Evolutionary conservation across 2,113 vertebrate genomes (phyloP).

Genomic region (Bothrops jararaca): DNA sequence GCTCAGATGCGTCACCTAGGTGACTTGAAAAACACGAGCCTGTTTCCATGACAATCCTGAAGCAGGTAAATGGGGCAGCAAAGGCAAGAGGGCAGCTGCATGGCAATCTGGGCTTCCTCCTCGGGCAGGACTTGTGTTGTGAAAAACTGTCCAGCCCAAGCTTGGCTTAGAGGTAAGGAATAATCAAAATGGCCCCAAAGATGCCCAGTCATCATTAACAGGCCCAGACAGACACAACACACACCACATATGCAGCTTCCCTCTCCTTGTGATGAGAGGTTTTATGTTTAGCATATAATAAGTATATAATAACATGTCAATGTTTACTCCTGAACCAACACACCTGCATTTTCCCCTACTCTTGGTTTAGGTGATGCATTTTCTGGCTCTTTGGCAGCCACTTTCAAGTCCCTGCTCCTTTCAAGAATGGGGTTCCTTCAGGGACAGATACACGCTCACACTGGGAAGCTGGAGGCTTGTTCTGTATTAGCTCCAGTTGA

Average conservation of each 20-base stretch:
- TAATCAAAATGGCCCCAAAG: not conserved
- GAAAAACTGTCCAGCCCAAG: not conserved
- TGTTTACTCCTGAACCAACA: not conserved
- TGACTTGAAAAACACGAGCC: conserved; percentile 54
- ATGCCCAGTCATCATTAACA: not conserved
- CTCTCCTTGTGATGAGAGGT: not conserved
- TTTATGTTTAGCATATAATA: not conserved
- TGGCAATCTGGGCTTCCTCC: not conserved
- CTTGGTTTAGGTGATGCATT: not conserved
- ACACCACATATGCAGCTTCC: no score
- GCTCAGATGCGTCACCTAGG: conserved; percentile 57
- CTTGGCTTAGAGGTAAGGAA: no score
- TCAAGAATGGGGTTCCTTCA: no score
- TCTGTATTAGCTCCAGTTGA: not conserved
- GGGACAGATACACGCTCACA: not conserved
- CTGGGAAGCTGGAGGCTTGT: not conserved
- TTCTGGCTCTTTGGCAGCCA: not conserved
- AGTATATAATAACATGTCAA: not conserved
- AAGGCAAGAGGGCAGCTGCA: conserved; percentile 29
- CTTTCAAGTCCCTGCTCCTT: not conserved
- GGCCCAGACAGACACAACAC: not conserved
- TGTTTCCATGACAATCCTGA: conserved; percentile 64
- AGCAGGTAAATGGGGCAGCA: conserved; percentile 59
- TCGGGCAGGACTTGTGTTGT: not conserved
- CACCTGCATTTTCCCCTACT: not conserved